A percentile compares a stretch with the other conserved stretches of the same genome.
phyloP scores from a whole-genome alignment of 2,888 invertebrate genomes.

The Siphlonurus alternatus region DNA sequence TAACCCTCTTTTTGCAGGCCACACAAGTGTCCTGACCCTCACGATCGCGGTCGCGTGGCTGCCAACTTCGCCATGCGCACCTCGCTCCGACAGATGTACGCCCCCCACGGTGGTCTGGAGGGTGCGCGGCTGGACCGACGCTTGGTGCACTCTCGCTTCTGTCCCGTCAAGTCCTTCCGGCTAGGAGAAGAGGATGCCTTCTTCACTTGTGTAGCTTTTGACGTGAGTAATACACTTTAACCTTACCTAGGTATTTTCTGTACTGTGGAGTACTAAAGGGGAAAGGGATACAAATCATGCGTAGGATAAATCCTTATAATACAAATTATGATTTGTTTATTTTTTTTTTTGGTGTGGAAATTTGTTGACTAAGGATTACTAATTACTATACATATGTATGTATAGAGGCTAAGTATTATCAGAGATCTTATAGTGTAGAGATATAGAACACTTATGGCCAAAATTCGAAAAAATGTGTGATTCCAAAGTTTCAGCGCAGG shows the following conservation, averaged over 20 bases:
- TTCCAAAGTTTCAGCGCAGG: no score
- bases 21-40: constrained; percentile 89
- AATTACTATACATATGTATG: no score
- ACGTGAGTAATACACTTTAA: constrained; percentile 21
- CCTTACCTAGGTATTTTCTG: neutral
- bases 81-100: constrained; percentile 33
- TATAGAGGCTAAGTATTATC: no score
- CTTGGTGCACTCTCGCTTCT: constrained; percentile 67
- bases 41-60: constrained; percentile 44
- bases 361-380: no score
- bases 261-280: neutral
- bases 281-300: no score
- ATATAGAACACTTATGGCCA: no score
- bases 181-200: constrained; percentile 54
- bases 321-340: no score
- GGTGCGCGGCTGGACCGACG: constrained; percentile 55
- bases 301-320: no score
- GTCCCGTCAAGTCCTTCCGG: constrained; percentile 54
- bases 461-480: no score
- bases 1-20: constrained; percentile 48
- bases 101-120: constrained; percentile 28
- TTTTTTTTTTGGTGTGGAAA: no score
- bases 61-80: constrained; percentile 53
- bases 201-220: constrained; percentile 57
- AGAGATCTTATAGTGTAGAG: no score